Percentiles rank a stretch among this genome's conserved stretches.
Evolutionary conservation across 2,797 vertebrate species (phyloP).

Genomic region (Menidia menidia): DNA sequence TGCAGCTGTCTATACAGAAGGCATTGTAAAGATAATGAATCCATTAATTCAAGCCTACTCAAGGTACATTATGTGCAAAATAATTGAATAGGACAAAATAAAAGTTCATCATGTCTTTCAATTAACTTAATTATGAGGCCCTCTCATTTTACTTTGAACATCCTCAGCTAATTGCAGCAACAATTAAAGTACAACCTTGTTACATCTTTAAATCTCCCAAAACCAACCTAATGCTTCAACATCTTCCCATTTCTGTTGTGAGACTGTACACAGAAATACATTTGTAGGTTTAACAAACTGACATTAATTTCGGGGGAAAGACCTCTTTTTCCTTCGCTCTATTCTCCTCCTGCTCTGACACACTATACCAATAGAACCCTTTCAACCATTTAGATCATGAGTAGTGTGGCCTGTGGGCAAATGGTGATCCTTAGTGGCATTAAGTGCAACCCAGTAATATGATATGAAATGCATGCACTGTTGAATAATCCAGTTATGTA

Average conservation of each 20-base stretch:
- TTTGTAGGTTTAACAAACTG: slow-evolving; percentile 22
- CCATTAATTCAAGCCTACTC: slow-evolving; percentile 16
- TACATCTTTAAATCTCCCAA: slow-evolving; percentile 45
- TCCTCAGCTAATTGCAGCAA: slow-evolving; percentile 31
- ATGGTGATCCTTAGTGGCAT: no score
- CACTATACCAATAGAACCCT: background rate
- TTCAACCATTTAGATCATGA: background rate
- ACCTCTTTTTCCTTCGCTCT: background rate
- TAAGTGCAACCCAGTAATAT: no score
- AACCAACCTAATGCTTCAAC: slow-evolving; percentile 18
- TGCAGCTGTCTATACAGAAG: slow-evolving; percentile 6
- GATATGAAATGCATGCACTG: background rate
- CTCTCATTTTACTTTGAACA: slow-evolving; percentile 36
- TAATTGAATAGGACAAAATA: no score
- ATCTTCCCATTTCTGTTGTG: slow-evolving; percentile 27
- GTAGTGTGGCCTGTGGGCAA: background rate
- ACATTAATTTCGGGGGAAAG: slow-evolving; percentile 15
- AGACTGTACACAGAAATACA: slow-evolving; percentile 20
- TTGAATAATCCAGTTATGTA: background rate
- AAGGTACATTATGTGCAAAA: slow-evolving; percentile 6
- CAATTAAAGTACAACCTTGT: slow-evolving; percentile 37
- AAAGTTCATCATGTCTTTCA: background rate
- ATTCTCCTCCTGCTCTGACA: background rate
- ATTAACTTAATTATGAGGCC: slow-evolving; percentile 39
- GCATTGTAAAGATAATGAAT: slow-evolving; percentile 9